Conservation (phyloP, 2,797 vertebrate genomes). For the Parauchenoglanis punctatus region DNA sequence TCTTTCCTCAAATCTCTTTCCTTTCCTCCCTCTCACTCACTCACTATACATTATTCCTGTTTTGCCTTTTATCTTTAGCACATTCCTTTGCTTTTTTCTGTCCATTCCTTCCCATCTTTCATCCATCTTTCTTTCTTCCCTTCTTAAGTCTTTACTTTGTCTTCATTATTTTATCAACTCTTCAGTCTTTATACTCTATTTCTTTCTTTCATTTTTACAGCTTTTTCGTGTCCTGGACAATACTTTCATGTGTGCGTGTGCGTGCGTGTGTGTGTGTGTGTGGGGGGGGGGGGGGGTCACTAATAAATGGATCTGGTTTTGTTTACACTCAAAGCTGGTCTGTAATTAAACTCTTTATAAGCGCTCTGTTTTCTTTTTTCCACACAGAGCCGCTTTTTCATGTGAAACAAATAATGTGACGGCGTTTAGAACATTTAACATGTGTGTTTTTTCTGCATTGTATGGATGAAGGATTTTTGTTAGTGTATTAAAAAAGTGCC, state of each 20-base stretch:
- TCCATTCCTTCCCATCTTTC: neutral
- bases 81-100: neutral
- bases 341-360: conserved; percentile 42
- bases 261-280: conserved; percentile 48
- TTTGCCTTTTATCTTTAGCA: neutral
- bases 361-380: conserved; percentile 25
- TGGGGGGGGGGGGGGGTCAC: conserved; percentile 40
- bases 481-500: conserved; percentile 33
- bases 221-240: neutral
- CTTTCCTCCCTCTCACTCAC: neutral
- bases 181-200: neutral
- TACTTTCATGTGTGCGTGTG: conserved; percentile 23
- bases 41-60: neutral
- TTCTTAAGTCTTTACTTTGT: neutral
- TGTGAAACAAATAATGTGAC: conserved; percentile 45
- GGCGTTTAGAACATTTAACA: conserved; percentile 21
- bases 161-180: neutral
- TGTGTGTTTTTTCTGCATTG: conserved; percentile 6
- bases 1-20: neutral
- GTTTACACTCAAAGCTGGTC: conserved; percentile 53
- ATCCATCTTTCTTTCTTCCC: neutral
- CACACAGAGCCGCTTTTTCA: conserved; percentile 33
- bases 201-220: neutral
- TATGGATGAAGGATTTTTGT: conserved; percentile 16
- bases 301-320: conserved; percentile 54